Base-by-base conservation (phyloP, 2,113 vertebrate species). In the Trematocara unimaculatum region DNA sequence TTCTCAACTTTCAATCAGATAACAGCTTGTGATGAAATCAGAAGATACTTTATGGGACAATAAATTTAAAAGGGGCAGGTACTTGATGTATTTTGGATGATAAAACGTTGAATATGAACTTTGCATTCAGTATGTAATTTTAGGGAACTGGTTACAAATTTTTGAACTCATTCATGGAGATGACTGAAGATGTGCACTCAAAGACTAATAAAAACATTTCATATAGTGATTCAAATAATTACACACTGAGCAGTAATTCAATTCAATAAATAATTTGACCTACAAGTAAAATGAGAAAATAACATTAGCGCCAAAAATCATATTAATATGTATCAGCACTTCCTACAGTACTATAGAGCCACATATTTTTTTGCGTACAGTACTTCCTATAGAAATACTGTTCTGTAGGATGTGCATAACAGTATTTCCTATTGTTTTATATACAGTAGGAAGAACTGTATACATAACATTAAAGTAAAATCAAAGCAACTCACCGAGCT, bases 21-120 rank as follows among this genome's bases (percentile, higher is more conserved):
- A 45, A 11, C 14, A 72, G 5, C 40, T 45, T 45, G 5, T 72
- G 40, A 26, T 47, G 20, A 72, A 72, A 72, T 72, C 4, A 45
- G 35, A 40, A 42, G 13, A 72, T 6, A 72, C 20, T 42, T 23
- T 70, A 72, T 23, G 20, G 13, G 38, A 72, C n/a, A 17, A 45
- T 45, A 72, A 26, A 72, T 45, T 62, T 6, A 18, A 33, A 62
- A 15, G 13, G 23, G 12, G 26, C 55, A 58, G 18, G 40, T 72
- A 45, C 35, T 26, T 23, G 7, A 42, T 70, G 67, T 9, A 70
- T 2, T 72, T 45, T 29, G 40, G 38, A 26, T 47, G 8, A 26
- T 47, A 72, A 26, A 29, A 45, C 1, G 0, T 26, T 45, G 20
- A 45, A 29, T 29, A 72, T 4, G 0, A 72, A 47, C 15, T 72